Evolutionary conservation across 35 echinoderm and acorn worm species (phyloP).

Genomic region (Apostichopus californicus): DNA sequence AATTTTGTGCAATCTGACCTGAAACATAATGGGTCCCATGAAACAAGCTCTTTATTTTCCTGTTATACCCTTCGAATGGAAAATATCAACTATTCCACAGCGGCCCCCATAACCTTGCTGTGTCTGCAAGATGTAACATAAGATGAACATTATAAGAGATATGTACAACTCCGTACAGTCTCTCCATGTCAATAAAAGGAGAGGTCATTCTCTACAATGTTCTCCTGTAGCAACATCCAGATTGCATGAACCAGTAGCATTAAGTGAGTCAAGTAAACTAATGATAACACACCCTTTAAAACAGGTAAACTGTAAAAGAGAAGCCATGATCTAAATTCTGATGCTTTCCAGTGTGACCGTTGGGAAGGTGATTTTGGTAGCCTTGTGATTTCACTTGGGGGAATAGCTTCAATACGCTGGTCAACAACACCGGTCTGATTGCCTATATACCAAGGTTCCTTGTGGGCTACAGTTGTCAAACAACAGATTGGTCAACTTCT

Average conservation of each 20-base stretch:
- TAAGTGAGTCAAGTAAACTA: constrained; percentile 22
- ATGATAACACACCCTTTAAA: constrained; percentile 25
- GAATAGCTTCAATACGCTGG: background rate
- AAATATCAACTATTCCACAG: too few relatives aligned
- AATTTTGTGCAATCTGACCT: constrained; percentile 24
- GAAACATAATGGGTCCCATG: constrained; percentile 15
- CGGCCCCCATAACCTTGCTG: too few relatives aligned
- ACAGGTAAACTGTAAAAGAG: constrained; percentile 36
- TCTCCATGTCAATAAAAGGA: background rate
- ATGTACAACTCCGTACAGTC: too few relatives aligned
- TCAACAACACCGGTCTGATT: background rate
- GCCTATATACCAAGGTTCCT: constrained; percentile 27
- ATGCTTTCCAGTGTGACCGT: constrained; percentile 43
- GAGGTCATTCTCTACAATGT: background rate
- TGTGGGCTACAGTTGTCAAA: constrained; percentile 11
- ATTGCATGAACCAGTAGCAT: constrained; percentile 26
- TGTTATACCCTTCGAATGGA: constrained; percentile 40
- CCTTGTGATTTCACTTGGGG: constrained; percentile 14
- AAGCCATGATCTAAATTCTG: constrained; percentile 53
- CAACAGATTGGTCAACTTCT: background rate
- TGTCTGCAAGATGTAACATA: too few relatives aligned
- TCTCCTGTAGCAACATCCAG: constrained; percentile 24
- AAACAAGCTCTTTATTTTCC: constrained; percentile 24
- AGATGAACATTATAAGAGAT: too few relatives aligned
- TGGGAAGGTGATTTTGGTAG: constrained; percentile 26